These are phyloP conservation scores for Odontamblyopus lacepedii DNA, from an alignment of 2,797 vertebrate species.

Conservation along the genomic window DNA sequence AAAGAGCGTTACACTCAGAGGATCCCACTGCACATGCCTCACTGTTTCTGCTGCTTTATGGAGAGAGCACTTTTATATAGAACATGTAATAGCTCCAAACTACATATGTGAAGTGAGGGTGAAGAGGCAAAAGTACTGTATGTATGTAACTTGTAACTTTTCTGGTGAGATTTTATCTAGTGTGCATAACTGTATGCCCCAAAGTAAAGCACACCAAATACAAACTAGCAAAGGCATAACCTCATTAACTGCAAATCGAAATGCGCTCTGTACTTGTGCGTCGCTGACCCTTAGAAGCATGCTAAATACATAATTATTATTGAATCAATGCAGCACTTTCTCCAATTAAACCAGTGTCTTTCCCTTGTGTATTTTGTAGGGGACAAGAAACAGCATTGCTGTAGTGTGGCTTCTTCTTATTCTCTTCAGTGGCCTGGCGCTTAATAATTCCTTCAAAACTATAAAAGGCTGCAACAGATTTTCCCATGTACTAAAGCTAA, in stretches of 20 bases:
- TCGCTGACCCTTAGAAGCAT: conserved; percentile 51
- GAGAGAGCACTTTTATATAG: not conserved
- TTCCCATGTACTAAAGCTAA: too few species aligned
- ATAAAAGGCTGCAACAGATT: too few species aligned
- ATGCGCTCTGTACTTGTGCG: conserved; percentile 23
- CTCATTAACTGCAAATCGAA: conserved; percentile 63
- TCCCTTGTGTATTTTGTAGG: conserved; percentile 13
- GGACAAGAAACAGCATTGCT: not conserved
- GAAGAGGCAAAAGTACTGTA: not conserved
- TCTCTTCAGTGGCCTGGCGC: too few species aligned
- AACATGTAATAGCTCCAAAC: not conserved
- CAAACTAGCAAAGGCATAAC: conserved; percentile 47
- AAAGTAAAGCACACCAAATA: conserved; percentile 50
- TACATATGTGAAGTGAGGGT: not conserved
- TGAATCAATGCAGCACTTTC: conserved; percentile 57
- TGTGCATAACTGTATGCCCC: conserved; percentile 43
- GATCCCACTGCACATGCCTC: not conserved
- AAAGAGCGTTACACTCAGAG: conserved; percentile 9
- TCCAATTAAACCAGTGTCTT: conserved; percentile 58
- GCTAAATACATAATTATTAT: conserved; percentile 59
- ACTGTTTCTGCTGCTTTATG: not conserved
- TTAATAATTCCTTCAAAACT: too few species aligned
- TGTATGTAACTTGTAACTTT: too few species aligned
- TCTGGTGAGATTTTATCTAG: too few species aligned
- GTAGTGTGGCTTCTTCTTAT: not conserved